Percentiles rank a stretch among this genome's conserved stretches.
Conservation (phyloP, 2,797 vertebrate genomes). For the Sebastes vulpes region DNA sequence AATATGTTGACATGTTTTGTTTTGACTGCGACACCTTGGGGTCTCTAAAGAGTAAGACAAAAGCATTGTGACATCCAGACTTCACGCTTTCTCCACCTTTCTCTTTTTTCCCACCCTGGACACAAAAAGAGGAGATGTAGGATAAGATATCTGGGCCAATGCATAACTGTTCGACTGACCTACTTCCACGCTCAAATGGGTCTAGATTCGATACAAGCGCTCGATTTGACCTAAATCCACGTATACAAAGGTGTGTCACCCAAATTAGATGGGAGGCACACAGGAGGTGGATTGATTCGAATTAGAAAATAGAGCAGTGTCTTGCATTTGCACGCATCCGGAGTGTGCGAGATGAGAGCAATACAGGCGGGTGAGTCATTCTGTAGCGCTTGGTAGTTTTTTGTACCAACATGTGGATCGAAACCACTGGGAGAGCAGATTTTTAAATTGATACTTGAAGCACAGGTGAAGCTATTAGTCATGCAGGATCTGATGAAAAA, state of each 20-base stretch:
- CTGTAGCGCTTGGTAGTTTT: neutral
- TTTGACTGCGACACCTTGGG: conserved; percentile 13
- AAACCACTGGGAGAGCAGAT: conserved; percentile 52
- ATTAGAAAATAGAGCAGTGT: conserved; percentile 25
- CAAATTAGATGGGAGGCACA: conserved; percentile 23
- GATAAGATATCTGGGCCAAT: conserved; percentile 66
- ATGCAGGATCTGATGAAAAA: conserved; percentile 2
- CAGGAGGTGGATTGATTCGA: neutral
- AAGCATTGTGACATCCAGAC: conserved; percentile 20
- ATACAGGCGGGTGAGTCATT: conserved; percentile 42
- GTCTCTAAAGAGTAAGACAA: conserved; percentile 21
- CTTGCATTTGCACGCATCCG: conserved; percentile 47
- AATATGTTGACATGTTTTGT: conserved; percentile 22
- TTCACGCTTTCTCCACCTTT: conserved; percentile 25
- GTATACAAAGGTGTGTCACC: conserved; percentile 35
- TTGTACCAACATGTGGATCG: conserved; percentile 13
- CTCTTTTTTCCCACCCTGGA: conserved; percentile 20
- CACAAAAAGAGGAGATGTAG: conserved; percentile 59
- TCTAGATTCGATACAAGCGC: conserved; percentile 32
- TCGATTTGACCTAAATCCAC: conserved; percentile 67
- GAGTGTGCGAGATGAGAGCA: conserved; percentile 10
- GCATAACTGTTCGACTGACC: conserved; percentile 69
- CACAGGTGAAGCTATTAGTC: conserved; percentile 42
- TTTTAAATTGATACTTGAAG: conserved; percentile 46
- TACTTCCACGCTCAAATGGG: conserved; percentile 30